phyloP scores from a whole-genome alignment of 2,888 invertebrate genomes.

The Nomada goodeniana region DNA sequence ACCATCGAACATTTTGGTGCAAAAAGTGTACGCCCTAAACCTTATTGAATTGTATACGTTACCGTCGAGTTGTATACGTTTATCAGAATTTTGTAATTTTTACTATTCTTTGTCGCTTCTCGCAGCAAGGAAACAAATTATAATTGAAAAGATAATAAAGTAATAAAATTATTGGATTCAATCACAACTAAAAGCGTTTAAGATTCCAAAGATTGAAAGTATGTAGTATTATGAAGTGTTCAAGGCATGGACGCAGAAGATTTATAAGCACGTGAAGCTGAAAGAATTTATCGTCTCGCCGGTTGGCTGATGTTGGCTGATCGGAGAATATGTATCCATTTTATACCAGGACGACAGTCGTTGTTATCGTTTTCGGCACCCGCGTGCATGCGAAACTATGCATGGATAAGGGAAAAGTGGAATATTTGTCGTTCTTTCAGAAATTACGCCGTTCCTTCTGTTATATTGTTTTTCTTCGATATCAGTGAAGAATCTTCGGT shows the following conservation, averaged over 20 bases:
- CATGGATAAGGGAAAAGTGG: conserved; percentile 13
- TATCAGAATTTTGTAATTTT: too few species aligned
- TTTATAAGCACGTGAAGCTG: neutral
- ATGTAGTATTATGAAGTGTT: neutral
- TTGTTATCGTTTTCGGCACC: conserved; percentile 18
- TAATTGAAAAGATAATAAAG: neutral
- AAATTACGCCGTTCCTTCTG: conserved; percentile 9
- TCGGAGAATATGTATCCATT: conserved; percentile 38
- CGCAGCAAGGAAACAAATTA: too few species aligned
- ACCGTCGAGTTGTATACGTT: too few species aligned
- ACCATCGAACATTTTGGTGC: neutral
- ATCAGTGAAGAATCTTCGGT: neutral
- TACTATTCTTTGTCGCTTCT: too few species aligned
- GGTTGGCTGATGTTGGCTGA: conserved; percentile 39
- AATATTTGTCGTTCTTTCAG: conserved; percentile 31
- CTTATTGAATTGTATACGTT: too few species aligned
- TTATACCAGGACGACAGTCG: neutral
- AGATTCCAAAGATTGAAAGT: neutral
- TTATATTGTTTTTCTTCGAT: conserved; percentile 11
- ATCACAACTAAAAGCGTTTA: neutral
- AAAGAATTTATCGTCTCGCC: conserved; percentile 29
- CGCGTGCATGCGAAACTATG: conserved; percentile 7
- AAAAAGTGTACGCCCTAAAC: neutral
- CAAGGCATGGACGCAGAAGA: conserved; percentile 15
- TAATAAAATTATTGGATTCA: neutral